These are phyloP conservation scores for Lacerta bilineata DNA, from an alignment of 2,797 vertebrate species.

Conservation along the genomic window DNA sequence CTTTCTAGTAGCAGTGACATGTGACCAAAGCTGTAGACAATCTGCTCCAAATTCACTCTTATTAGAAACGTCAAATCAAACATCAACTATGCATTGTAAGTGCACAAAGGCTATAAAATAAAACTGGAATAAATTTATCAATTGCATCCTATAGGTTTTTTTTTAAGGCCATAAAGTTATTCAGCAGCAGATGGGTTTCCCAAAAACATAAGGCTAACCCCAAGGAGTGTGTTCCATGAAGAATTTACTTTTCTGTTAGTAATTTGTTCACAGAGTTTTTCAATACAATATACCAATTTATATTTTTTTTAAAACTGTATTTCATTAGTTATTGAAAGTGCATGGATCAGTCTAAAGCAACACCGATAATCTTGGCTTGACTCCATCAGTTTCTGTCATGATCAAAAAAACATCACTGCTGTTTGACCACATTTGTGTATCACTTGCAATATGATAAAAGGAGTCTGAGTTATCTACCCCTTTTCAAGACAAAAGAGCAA, in stretches of 20 bases:
- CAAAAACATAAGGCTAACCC: background rate
- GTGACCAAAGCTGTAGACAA: no score
- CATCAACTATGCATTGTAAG: no score
- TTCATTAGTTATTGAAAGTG: background rate
- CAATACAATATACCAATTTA: background rate
- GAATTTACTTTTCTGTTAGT: background rate
- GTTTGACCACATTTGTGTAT: background rate
- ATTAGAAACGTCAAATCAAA: no score
- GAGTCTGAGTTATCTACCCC: background rate
- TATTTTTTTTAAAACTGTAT: background rate
- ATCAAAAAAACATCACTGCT: constrained; percentile 13
- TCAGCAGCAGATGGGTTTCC: background rate
- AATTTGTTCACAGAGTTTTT: constrained; percentile 9
- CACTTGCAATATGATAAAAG: background rate
- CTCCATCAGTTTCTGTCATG: constrained; percentile 6
- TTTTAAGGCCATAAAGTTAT: background rate
- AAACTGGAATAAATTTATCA: background rate
- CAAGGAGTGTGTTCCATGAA: background rate
- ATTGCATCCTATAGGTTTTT: background rate
- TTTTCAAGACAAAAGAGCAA: constrained; percentile 13
- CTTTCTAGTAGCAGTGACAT: no score
- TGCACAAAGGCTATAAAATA: no score
- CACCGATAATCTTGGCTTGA: background rate
- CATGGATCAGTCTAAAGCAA: background rate
- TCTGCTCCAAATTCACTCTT: no score